Base-by-base conservation (phyloP, 92 coral and sea anemone species). In the Heliopora coerulea region DNA sequence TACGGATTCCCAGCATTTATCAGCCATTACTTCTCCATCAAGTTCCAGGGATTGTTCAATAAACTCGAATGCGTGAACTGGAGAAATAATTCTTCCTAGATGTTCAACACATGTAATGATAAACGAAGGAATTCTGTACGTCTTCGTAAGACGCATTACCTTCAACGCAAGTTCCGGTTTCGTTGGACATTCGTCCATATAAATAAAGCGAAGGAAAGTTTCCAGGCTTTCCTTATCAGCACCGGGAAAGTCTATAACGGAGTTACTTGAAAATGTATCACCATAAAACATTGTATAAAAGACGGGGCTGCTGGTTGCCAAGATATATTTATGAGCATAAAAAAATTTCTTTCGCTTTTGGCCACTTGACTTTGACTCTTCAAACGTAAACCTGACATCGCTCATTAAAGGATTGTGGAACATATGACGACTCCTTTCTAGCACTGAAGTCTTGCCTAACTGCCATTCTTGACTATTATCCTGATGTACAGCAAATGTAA, bases 271-370 rank as follows among this genome's bases (percentile, higher is more conserved):
- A 11, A 4, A 4, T 11, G 33, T 9, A 25, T 86, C 91, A 19
- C 89, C 91, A 52, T 84, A 74, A 78, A 88, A 88, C 91, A 88
- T 88, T 13, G 86, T 86, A 78, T 73, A 82, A 75, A 88, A 88
- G 11, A 88, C 91, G 17, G 91, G 83, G 24, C 91, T 88, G 54
- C 89, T 84, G 8, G 86, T 79, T 4, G 84, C 84, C 3, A 88
- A 60, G 23, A 88, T 88, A 69, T 88, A 85, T 49, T 88, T 88
- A 30, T 88, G 91, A 12, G 91, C 91, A 18, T 88, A 82, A 27
- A 67, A 44, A 17, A 2, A 25, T 15, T 23, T 56, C 33, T 15
- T 6, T 7, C 21, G n/a, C n/a, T n/a, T n/a, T n/a, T n/a, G n/a
- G n/a, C n/a, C n/a, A n/a, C n/a, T n/a, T n/a, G n/a, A n/a, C n/a